Conservation (phyloP, 2,888 invertebrate species). For the Pegoplata infirma region DNA sequence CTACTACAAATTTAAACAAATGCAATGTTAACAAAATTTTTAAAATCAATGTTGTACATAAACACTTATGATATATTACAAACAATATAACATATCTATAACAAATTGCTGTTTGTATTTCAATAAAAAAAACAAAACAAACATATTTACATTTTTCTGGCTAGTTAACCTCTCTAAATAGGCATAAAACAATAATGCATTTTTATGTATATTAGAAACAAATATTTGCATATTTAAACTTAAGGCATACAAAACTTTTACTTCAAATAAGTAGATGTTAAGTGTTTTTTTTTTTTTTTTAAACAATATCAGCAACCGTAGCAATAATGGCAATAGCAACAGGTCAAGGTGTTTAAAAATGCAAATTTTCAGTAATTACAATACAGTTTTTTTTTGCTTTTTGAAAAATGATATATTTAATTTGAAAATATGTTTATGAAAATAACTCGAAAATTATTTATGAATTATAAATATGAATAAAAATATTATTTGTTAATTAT, state of each 20-base stretch:
- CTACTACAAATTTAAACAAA: conserved; percentile 1
- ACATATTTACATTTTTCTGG: conserved; percentile 61
- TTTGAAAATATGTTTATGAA: neutral
- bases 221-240: conserved; percentile 43
- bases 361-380: conserved; percentile 11
- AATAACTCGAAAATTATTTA: neutral
- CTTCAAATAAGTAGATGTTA: conserved; percentile 35
- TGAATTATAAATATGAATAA: neutral
- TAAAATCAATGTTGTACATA: conserved; percentile 52
- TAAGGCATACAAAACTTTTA: conserved; percentile 25
- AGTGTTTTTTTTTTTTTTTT: neutral
- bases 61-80: conserved; percentile 1
- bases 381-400: neutral
- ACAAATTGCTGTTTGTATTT: conserved; percentile 44
- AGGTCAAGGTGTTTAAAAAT: conserved; percentile 55
- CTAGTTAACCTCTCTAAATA: conserved; percentile 60
- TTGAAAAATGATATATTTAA: conserved; percentile 2
- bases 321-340: neutral
- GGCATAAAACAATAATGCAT: conserved; percentile 52
- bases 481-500: neutral
- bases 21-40: conserved; percentile 32
- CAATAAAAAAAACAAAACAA: too few relatives aligned
- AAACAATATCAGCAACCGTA: neutral
- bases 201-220: conserved; percentile 36
- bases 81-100: conserved; percentile 25